Conservation (phyloP, 2,797 vertebrate genomes). For the Todus mexicanus region DNA sequence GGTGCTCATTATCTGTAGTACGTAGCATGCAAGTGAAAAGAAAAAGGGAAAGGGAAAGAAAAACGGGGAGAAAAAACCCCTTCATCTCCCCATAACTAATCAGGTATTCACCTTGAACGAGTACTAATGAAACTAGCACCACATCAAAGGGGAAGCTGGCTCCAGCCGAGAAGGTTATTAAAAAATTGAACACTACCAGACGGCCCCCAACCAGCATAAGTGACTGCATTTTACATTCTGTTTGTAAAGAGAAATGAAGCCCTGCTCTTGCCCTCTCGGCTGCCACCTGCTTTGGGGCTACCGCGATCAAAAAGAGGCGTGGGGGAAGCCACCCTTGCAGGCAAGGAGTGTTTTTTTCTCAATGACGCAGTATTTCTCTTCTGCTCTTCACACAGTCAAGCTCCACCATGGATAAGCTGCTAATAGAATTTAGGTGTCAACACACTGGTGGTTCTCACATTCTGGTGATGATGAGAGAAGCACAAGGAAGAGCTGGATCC, state of each 20-base stretch:
- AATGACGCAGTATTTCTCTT: background rate
- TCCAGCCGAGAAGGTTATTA: slow-evolving; percentile 14
- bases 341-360: background rate
- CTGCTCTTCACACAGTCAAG: background rate
- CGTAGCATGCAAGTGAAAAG: background rate
- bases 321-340: background rate
- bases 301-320: background rate
- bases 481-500: background rate
- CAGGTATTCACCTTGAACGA: slow-evolving; percentile 11
- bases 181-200: slow-evolving; percentile 2
- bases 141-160: slow-evolving; percentile 31
- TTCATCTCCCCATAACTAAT: slow-evolving; percentile 2
- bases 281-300: background rate
- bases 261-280: background rate
- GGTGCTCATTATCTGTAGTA: background rate
- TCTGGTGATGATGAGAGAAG: background rate
- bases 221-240: background rate
- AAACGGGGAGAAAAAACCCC: background rate
- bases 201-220: background rate
- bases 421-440: background rate
- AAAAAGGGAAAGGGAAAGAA: background rate
- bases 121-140: slow-evolving; percentile 6
- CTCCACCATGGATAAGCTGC: background rate
- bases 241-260: background rate
- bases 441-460: no score